Percentiles rank a stretch among this genome's conserved stretches.
Evolutionary conservation across 1,140 invertebrate species (phyloP).

Genomic region (Papilio polytes): DNA sequence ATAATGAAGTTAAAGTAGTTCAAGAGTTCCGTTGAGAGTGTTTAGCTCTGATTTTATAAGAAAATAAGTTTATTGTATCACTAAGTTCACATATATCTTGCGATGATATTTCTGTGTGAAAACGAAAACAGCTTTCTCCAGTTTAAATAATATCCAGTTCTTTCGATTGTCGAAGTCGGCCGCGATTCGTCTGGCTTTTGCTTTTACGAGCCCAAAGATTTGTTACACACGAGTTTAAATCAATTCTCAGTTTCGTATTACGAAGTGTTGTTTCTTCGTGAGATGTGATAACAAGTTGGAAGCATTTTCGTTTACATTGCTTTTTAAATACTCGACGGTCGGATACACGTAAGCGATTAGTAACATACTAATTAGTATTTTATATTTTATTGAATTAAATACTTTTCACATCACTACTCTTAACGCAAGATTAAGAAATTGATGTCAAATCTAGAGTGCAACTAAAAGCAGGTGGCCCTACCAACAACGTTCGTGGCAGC

Average conservation of each 20-base stretch:
- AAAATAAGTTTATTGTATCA: neutral
- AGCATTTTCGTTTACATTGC: neutral
- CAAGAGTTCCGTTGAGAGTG: neutral
- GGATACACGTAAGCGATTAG: no score
- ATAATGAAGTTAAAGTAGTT: neutral
- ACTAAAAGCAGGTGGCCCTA: neutral
- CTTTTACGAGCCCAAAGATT: neutral
- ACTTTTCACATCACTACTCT: neutral
- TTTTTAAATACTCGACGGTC: no score
- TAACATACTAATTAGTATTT: no score
- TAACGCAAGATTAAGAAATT: neutral
- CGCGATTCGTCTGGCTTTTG: neutral
- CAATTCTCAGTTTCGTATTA: neutral
- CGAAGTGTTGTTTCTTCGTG: neutral
- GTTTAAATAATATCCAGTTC: neutral
- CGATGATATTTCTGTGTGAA: neutral
- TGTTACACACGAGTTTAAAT: neutral
- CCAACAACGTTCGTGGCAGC: neutral
- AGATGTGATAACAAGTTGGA: neutral
- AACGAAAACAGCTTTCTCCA: conserved; percentile 13
- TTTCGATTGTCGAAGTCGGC: neutral
- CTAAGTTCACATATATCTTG: neutral
- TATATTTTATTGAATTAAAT: neutral
- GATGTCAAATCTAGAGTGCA: conserved; percentile 16
- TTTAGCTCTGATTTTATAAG: neutral